A percentile compares a stretch with the other conserved stretches of the same genome.
phyloP scores from a whole-genome alignment of 2,797 vertebrate genomes.

The Enteromius thamalakanensis region DNA sequence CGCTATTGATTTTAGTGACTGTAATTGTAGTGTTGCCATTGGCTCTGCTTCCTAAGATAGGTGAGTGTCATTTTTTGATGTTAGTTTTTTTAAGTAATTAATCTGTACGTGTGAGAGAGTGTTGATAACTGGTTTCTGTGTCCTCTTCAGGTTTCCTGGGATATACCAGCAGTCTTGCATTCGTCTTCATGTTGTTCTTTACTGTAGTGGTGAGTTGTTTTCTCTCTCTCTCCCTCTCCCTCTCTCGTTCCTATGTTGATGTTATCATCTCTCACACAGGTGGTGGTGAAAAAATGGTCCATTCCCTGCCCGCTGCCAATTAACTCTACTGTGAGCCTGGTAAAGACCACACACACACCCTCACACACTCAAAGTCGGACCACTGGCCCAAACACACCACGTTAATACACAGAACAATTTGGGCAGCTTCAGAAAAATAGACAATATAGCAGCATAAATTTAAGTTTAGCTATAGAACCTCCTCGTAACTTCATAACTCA shows the following conservation, averaged over 20 bases:
- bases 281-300: conserved; percentile 91
- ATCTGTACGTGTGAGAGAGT: neutral
- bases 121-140: conserved; percentile 26
- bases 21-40: conserved; percentile 88
- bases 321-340: conserved; percentile 67
- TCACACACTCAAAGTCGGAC: neutral
- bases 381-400: neutral
- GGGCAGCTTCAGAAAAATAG: neutral
- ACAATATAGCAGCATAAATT: neutral
- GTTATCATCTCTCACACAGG: conserved; percentile 68
- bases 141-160: conserved; percentile 90
- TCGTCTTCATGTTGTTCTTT: conserved; percentile 94
- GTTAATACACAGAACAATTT: neutral
- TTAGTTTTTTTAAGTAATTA: neutral
- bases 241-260: conserved; percentile 36
- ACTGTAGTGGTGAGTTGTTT: conserved; percentile 86
- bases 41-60: conserved; percentile 89
- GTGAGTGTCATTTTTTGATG: conserved; percentile 72
- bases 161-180: conserved; percentile 94
- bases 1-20: conserved; percentile 83
- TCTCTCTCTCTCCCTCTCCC: conserved; percentile 2
- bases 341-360: conserved; percentile 68
- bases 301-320: conserved; percentile 89
- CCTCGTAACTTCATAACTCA: neutral
- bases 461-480: neutral